Base-by-base conservation (phyloP, 2,113 vertebrate genomes). In the Cynoglossus semilaevis region DNA sequence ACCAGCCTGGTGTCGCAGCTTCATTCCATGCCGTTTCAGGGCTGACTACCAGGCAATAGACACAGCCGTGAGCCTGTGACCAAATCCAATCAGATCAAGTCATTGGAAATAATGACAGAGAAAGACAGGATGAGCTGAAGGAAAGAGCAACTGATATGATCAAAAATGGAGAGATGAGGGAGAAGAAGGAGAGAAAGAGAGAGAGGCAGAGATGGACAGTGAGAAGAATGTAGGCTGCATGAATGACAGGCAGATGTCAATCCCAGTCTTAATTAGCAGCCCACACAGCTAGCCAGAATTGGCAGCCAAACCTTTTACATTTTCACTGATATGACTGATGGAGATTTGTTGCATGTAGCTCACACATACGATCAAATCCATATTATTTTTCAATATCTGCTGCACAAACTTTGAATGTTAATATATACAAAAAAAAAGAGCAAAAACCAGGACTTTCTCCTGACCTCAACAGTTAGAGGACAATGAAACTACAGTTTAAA, bases 81-180 rank as follows among this genome's bases (percentile, higher is more conserved):
- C 66, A 83, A 82, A 85, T 85, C 82, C 82, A 86, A 88, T 88
- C 84, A 79, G 84, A 83, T 85, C 63, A 48, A 68, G 80, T 83
- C 77, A 82, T 88, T 85, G 81, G 58, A 0, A 70, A 51, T 70
- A 71, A 68, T 73, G 71, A 67, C 12, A 0, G 61, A 44, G 58
- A 70, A 49, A 71, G 69, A 83, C 42, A 54, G 67, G 71, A 67
- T 40, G 59, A 59, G 7, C 19, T 14, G 15, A 36, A 17, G 42
- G 8, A 42, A 47, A 60, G 50, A 12, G 38, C 46, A 5, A 22
- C 47, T 15, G 48, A 59, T 3, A 10, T 29, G 49, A 15, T 12
- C 1, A 15, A 22, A 8, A 15, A 34, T 8, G 14, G 9, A 36
- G 13, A 37, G 15, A 9, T 6, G 7, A 10, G 17, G 15, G 49